Percentiles rank a stretch among this genome's conserved stretches.
Evolutionary conservation across 2,888 invertebrate species (phyloP).

Genomic region (Dryomyza anilis): DNA sequence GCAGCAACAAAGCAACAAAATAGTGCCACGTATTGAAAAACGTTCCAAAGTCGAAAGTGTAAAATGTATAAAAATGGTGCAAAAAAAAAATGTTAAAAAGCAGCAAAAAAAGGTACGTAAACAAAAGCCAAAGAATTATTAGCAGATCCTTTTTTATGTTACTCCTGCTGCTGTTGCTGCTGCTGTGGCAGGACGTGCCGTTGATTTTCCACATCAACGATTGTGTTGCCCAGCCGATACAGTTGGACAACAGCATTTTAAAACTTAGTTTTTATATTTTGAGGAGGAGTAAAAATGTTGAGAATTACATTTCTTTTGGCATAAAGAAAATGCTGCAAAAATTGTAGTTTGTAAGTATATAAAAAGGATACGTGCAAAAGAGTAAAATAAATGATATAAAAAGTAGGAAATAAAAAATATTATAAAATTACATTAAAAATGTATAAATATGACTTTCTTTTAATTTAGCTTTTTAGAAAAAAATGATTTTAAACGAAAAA

Average conservation of each 20-base stretch:
- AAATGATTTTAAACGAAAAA: no score
- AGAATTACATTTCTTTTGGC: no score
- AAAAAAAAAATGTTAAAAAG: background rate
- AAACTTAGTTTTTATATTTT: background rate
- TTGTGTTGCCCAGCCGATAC: constrained; percentile 27
- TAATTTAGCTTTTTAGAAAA: no score
- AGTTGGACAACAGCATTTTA: no score
- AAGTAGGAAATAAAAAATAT: no score
- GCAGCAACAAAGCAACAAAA: background rate
- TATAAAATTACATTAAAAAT: no score
- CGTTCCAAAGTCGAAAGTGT: background rate
- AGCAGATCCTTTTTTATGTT: constrained; percentile 12
- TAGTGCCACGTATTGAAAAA: background rate
- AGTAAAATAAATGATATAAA: no score
- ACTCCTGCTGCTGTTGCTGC: background rate
- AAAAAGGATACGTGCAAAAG: no score
- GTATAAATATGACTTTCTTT: no score
- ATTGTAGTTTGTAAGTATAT: no score
- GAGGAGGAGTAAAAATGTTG: background rate
- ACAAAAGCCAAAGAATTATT: constrained; percentile 22
- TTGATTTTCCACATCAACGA: constrained; percentile 30
- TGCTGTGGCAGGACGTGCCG: constrained; percentile 23
- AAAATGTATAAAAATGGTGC: no score
- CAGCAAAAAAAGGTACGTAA: constrained; percentile 7
- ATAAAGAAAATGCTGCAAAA: no score